Evolutionary conservation across 2,888 invertebrate species (phyloP), one percentile per base, ranked within the genome.

Genomic region (Drosophila crucigera): DNA sequence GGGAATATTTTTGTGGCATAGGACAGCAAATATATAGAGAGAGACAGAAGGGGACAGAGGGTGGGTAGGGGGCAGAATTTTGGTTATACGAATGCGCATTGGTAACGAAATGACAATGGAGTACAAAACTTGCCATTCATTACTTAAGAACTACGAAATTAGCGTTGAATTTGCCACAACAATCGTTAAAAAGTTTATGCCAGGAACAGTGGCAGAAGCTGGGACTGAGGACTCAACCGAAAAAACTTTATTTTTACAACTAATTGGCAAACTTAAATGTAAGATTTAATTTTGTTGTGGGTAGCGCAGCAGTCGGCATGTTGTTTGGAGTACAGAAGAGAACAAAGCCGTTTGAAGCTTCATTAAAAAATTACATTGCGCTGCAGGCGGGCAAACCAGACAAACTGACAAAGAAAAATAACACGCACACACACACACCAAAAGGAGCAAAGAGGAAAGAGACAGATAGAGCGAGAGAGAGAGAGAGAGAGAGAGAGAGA

Each of bases 241-340:
- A 82, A 73, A 78, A 90, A 90, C 84, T 91, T 91, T 91, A 88
- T 91, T 91, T 91, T 90, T 82, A 80, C 82, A 91, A 91, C 90
- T 91, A 90, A 90, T 90, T 90, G 90, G 90, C 88, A 90, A 90
- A 91, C 91, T 90, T 91, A 88, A 91, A 88, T 91, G 85, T 80
- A 84, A 91, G 85, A 90, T 88, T 90, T 91, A 82, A 90, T 91
- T 91, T 88, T 91, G 77, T 83, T 84, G 73, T 81, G 81, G 79
- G 49, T 55, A 54, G 68, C 50, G 25, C 66, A 68, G 67, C 56
- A 64, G 56, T 71, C 49, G 55, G 74, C 55, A 68, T 70, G 55
- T 66, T 63, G 67, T 47, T 49, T 43, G 63, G 33, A 66, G 47
- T 33, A 31, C 67, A 75, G 47, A 49, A 37, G 65, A 76, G 68